These are phyloP conservation scores for Callaeas wilsoni DNA, from an alignment of 2,113 vertebrate genomes.

Conservation along the genomic window DNA sequence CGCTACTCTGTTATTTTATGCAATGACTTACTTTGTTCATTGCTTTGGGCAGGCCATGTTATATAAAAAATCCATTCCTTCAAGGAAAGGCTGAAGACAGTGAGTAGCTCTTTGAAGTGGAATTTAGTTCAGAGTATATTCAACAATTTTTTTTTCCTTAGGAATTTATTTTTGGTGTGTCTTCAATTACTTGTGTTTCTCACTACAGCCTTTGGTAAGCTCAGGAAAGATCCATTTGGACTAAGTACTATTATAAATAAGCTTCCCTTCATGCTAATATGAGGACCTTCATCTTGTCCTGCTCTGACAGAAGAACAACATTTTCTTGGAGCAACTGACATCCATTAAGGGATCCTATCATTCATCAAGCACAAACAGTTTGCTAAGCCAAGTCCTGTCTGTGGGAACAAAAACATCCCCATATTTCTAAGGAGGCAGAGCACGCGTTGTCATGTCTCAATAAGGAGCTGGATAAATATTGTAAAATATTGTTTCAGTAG, in stretches of 20 bases:
- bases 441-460: neutral
- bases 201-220: neutral
- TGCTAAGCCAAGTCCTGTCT: neutral
- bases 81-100: neutral
- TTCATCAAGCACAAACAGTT: neutral
- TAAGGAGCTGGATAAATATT: slow-evolving; percentile 39
- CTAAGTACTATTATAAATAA: neutral
- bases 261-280: neutral
- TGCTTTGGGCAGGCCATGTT: neutral
- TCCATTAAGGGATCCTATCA: neutral
- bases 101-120: neutral
- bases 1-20: neutral
- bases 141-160: neutral
- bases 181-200: neutral
- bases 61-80: neutral
- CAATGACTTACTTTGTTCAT: neutral
- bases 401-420: neutral
- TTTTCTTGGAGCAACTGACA: neutral
- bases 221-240: neutral
- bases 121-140: neutral
- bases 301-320: neutral
- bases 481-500: slow-evolving; percentile 27
- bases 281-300: neutral
- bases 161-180: neutral
- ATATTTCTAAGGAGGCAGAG: neutral